Percentiles rank a stretch among this genome's conserved stretches.
Conservation (phyloP, 2,797 vertebrate genomes). For the Masticophis lateralis region DNA sequence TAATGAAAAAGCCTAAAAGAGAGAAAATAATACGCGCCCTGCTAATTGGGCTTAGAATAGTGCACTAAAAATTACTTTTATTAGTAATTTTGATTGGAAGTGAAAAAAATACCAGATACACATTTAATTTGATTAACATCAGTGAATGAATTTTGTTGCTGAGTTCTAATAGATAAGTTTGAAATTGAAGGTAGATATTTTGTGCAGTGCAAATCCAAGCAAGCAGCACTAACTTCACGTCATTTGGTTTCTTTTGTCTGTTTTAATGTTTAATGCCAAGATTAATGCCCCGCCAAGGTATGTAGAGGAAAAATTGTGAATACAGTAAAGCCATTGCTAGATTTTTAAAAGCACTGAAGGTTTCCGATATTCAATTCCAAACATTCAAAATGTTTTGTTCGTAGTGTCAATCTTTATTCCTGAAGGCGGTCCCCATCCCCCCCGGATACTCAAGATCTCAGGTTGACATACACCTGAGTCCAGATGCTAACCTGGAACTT, state of each 20-base stretch:
- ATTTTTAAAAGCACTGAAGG: background rate
- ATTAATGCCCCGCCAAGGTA: background rate
- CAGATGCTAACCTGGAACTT: background rate
- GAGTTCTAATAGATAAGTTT: background rate
- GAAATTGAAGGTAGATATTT: background rate
- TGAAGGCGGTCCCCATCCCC: rapidly evolving
- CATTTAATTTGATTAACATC: background rate
- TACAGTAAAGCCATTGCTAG: background rate
- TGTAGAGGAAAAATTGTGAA: background rate
- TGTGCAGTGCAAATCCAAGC: background rate
- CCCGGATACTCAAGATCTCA: background rate
- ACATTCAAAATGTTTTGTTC: background rate
- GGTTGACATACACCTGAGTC: background rate
- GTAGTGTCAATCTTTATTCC: background rate
- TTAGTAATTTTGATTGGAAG: background rate
- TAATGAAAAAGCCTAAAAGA: background rate
- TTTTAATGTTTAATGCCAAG: background rate
- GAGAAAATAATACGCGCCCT: background rate
- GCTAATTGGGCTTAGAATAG: background rate
- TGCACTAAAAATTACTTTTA: background rate
- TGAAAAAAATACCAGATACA: background rate
- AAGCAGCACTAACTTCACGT: background rate
- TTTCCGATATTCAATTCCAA: background rate
- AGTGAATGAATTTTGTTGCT: background rate
- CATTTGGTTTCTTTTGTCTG: background rate